phyloP scores from a whole-genome alignment of 2,113 vertebrate species.

The Trogon surrucura region DNA sequence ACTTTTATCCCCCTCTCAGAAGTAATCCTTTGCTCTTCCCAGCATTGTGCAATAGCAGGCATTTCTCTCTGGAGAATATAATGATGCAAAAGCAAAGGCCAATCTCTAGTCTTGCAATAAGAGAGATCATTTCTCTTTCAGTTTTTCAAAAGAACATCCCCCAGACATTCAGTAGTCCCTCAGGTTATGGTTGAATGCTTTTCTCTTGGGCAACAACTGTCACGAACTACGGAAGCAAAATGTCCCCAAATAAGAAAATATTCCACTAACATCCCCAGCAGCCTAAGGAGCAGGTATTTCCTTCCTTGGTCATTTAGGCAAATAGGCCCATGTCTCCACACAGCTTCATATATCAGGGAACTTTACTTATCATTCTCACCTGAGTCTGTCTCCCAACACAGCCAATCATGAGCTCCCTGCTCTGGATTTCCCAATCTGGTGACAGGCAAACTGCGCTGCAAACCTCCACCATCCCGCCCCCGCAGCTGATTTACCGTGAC shows the following conservation, averaged over 20 bases:
- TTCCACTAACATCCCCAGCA: neutral
- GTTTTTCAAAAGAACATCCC: neutral
- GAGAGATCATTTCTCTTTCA: neutral
- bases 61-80: neutral
- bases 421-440: neutral
- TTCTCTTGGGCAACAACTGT: neutral
- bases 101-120: neutral
- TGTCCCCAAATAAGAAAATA: neutral
- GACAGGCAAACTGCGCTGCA: neutral
- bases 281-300: neutral
- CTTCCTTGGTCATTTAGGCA: neutral
- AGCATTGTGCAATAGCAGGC: neutral
- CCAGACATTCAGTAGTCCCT: neutral
- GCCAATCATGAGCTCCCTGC: neutral
- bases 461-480: neutral
- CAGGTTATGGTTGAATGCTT: neutral
- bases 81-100: neutral
- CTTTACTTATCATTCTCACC: neutral
- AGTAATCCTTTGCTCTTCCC: neutral
- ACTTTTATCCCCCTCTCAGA: neutral
- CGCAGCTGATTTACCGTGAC: neutral
- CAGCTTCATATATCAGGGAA: neutral
- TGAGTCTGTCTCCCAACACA: neutral
- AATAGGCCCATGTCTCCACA: neutral
- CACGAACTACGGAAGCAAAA: neutral